Percentiles rank a stretch among this genome's conserved stretches.
Conservation (phyloP, 2,113 vertebrate genomes). For the Tympanuchus pallidicinctus region DNA sequence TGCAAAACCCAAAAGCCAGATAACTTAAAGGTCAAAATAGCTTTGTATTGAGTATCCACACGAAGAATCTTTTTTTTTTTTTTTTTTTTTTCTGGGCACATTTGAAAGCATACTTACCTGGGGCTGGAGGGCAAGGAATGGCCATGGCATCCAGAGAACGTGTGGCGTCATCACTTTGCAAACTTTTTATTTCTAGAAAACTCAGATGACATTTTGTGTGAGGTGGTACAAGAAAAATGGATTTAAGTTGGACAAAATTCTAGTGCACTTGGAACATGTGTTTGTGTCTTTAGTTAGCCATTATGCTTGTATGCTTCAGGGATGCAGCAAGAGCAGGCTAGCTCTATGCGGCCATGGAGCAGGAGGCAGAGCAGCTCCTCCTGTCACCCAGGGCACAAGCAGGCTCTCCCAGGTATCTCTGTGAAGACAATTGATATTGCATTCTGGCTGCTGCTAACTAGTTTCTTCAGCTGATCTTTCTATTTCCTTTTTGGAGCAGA, state of each 20-base stretch:
- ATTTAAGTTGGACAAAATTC: background rate
- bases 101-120: background rate
- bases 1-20: background rate
- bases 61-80: background rate
- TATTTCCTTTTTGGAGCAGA: background rate
- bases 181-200: background rate
- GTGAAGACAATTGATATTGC: background rate
- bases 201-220: background rate
- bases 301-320: background rate
- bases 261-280: background rate
- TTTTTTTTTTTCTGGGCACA: background rate
- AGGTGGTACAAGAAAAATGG: background rate
- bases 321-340: background rate
- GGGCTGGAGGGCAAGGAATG: background rate
- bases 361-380: background rate
- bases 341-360: background rate
- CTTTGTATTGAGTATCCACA: background rate
- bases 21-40: background rate
- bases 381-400: background rate
- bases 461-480: background rate
- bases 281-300: background rate
- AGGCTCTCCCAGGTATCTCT: background rate
- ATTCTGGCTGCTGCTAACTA: background rate
- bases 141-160: background rate
- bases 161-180: fast-evolving